Evolutionary conservation across 2,113 vertebrate genomes (phyloP).

Genomic region (Cricetomys ansorgei): DNA sequence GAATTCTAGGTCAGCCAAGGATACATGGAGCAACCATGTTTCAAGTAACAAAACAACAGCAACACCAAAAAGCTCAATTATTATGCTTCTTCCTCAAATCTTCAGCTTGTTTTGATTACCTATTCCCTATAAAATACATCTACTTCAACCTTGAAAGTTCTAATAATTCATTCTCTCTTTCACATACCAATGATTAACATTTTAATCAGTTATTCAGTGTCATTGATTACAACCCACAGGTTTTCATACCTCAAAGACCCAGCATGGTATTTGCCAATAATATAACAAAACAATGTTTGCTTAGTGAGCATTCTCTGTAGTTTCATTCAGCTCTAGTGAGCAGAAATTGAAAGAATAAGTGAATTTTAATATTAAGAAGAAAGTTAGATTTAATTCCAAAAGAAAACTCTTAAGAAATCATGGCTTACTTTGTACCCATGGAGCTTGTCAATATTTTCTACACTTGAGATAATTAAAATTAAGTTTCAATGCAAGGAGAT

Average conservation of each 20-base stretch:
- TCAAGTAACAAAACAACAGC: background rate
- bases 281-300: background rate
- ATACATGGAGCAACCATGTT: background rate
- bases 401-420: background rate
- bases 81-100: background rate
- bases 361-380: constrained; percentile 10
- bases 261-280: background rate
- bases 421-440: background rate
- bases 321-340: background rate
- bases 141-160: background rate
- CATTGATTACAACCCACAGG: background rate
- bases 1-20: background rate
- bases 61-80: background rate
- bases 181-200: background rate
- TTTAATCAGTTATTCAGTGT: background rate
- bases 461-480: background rate
- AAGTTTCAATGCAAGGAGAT: background rate
- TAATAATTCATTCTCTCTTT: background rate
- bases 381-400: background rate
- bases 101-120: background rate
- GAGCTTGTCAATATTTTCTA: constrained; percentile 18
- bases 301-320: background rate
- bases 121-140: background rate
- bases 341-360: constrained; percentile 19
- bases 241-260: background rate